Evolutionary conservation across 2,888 invertebrate species (phyloP).

Genomic region (Frankliniella fusca): DNA sequence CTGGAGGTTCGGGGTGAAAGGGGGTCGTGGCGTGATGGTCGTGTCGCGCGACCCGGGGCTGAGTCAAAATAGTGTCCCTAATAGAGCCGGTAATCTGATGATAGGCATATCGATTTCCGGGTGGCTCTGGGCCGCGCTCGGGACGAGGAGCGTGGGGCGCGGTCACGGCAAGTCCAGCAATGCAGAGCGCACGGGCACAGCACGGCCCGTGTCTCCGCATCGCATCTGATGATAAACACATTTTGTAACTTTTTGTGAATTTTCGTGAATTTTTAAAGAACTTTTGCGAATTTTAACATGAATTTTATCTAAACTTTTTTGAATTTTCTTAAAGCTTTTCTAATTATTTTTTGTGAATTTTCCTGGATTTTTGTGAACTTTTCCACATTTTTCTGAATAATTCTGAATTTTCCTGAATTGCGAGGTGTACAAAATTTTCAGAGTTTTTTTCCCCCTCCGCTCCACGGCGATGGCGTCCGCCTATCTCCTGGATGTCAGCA

Average conservation of each 20-base stretch:
- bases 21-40: not conserved
- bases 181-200: not conserved
- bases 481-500: not conserved
- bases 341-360: too few relatives aligned
- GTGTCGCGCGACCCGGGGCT: not conserved
- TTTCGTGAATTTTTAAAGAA: too few relatives aligned
- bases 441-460: too few relatives aligned
- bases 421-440: too few relatives aligned
- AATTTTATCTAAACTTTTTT: too few relatives aligned
- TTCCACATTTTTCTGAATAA: too few relatives aligned
- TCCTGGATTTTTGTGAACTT: too few relatives aligned
- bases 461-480: not conserved
- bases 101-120: not conserved
- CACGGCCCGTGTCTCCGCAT: not conserved
- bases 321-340: too few relatives aligned
- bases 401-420: too few relatives aligned
- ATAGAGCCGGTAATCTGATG: not conserved
- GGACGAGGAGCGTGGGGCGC: not conserved
- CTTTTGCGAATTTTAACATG: too few relatives aligned
- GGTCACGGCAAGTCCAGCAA: not conserved
- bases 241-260: too few relatives aligned
- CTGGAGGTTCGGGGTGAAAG: not conserved
- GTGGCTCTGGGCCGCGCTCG: not conserved
- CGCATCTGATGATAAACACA: too few relatives aligned
- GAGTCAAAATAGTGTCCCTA: not conserved